These are phyloP conservation scores for Steinernema hermaphroditum DNA, from an alignment of 2,888 invertebrate genomes.

Conservation along the genomic window DNA sequence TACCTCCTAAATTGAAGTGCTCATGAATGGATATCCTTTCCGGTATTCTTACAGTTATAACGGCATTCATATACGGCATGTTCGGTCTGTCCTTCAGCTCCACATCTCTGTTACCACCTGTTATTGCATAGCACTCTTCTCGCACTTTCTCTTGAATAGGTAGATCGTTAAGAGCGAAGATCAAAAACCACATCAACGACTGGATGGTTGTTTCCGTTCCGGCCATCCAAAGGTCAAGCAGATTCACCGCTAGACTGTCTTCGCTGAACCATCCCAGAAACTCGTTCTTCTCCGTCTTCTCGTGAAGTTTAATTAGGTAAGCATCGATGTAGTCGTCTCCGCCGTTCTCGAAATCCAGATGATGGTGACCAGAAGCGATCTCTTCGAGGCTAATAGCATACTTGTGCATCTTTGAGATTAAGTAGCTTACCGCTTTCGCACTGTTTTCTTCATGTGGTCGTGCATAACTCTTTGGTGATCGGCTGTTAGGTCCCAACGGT, in stretches of 20 bases:
- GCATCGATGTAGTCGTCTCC: slow-evolving; percentile 2
- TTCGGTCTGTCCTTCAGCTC: neutral
- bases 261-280: slow-evolving; percentile 1
- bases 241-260: neutral
- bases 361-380: neutral
- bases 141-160: neutral
- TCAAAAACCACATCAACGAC: slow-evolving; percentile 3
- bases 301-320: neutral
- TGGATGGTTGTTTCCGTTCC: neutral
- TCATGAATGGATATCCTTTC: too few relatives aligned
- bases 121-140: neutral
- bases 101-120: neutral
- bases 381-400: neutral
- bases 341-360: slow-evolving; percentile 11
- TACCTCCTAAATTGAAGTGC: slow-evolving; percentile 2
- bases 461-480: neutral
- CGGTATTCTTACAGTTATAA: neutral
- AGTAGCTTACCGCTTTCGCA: neutral
- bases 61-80: slow-evolving; percentile 4
- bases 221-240: neutral
- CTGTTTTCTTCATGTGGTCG: neutral
- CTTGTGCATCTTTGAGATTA: too few relatives aligned
- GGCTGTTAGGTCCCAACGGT: neutral
- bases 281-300: neutral
- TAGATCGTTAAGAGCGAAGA: neutral